phyloP scores from a whole-genome alignment of 1,140 invertebrate species.

The silkworm (Bombyx mori) region DNA sequence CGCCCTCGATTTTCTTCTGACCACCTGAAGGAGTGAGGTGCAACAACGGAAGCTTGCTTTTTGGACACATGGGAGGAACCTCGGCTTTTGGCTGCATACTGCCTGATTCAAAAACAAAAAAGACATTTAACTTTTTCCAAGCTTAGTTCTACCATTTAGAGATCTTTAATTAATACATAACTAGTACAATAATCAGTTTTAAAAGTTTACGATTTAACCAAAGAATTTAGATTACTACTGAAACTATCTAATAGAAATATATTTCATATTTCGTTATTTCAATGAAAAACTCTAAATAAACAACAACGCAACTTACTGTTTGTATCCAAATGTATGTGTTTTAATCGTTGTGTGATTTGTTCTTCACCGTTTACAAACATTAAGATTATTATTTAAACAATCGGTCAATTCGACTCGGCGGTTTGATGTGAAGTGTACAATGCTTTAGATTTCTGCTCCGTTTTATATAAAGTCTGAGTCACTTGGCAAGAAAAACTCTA shows the following conservation, averaged over 20 bases:
- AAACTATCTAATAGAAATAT: not conserved
- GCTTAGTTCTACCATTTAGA: not conserved
- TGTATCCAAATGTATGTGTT: slow-evolving; percentile 43
- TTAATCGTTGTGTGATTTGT: slow-evolving; percentile 41
- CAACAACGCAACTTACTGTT: slow-evolving; percentile 37
- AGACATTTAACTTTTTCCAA: not conserved
- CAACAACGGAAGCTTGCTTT: slow-evolving; percentile 35
- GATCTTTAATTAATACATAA: not conserved
- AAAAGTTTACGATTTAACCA: not conserved
- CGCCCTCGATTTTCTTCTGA: slow-evolving; percentile 35
- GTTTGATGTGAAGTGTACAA: slow-evolving; percentile 32
- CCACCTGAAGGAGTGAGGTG: slow-evolving; percentile 45
- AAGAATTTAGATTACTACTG: not conserved
- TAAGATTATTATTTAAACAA: slow-evolving; percentile 5
- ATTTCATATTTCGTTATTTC: not conserved
- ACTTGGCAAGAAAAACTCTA: slow-evolving; percentile 50
- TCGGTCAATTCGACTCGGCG: slow-evolving; percentile 13
- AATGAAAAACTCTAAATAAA: not conserved
- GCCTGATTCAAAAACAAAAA: slow-evolving; percentile 31
- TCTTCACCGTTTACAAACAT: slow-evolving; percentile 59
- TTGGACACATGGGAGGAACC: slow-evolving; percentile 38
- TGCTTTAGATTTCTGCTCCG: slow-evolving; percentile 19
- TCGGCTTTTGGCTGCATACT: slow-evolving; percentile 58
- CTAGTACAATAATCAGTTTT: not conserved
- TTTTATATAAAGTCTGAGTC: slow-evolving; percentile 57